Base-by-base conservation (phyloP, 2,888 invertebrate genomes). In the Chrysotoxum bicinctum region DNA sequence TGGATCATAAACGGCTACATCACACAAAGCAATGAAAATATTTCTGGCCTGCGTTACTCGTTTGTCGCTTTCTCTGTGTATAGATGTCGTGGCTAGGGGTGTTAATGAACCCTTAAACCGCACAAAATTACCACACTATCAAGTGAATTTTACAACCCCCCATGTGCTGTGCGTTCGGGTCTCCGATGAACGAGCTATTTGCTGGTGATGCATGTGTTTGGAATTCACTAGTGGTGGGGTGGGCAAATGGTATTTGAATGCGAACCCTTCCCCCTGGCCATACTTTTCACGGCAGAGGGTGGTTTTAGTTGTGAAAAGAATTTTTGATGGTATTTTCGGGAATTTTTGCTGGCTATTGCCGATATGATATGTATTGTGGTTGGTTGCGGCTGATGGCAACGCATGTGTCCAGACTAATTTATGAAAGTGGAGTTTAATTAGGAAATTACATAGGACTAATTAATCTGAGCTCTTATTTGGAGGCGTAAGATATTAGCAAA, bases 51-150 rank as follows among this genome's bases (percentile, higher is more conserved):
- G 81, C 54, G 66, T 69, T 69, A 56, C 76, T 37, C 66, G 73
- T 62, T 75, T 79, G 68, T 60, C 74, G 68, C 40, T 56, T n/a
- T 40, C 60, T 23, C 43, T 43, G 10, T 62, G 1, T 43, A 30
- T 32, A 12, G 52, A 54, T 58, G 58, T 45, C 40, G 26, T 32
- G 73, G 43, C 26, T 54, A 69, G 76, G 84, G 85, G 81, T 85
- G 85, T 85, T 85, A 85, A 85, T 85, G 85, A 85, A 85, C 85
- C 85, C 81, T 85, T 85, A 85, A 85, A 85, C 85, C 85, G 62
- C 85, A 85, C 72, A 69, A 81, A 85, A 85, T 85, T 85, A 85
- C 81, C 81, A 81, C 85, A 85, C 85, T 85, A 85, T 85, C 85
- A 81, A 85, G 85, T 81, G 85, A 85, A 81, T 85, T 81, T 85